A percentile compares a stretch with the other conserved stretches of the same genome.
These are phyloP conservation scores for Cathartes aura DNA, from an alignment of 2,113 vertebrate genomes.

Conservation along the genomic window DNA sequence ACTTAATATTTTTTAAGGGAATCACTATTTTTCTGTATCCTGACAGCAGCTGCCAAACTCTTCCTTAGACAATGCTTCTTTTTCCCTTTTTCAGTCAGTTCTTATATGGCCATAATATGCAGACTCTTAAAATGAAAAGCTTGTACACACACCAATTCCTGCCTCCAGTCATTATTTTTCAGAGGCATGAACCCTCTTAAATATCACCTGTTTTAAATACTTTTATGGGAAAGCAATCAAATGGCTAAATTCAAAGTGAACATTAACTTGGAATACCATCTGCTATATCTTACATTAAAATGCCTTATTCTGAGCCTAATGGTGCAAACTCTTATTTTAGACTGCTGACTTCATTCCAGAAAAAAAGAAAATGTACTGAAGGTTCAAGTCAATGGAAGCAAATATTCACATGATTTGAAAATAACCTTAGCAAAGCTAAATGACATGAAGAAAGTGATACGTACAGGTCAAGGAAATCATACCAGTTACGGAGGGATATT, in stretches of 20 bases:
- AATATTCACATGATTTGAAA: background rate
- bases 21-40: background rate
- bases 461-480: background rate
- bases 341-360: background rate
- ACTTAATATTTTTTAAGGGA: background rate
- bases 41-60: background rate
- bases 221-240: background rate
- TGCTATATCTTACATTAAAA: background rate
- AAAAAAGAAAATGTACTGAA: background rate
- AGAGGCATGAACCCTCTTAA: background rate
- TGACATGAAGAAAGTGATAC: background rate
- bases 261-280: background rate
- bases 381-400: background rate
- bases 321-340: background rate
- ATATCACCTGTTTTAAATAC: background rate
- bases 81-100: background rate
- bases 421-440: background rate
- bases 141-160: background rate
- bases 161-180: background rate
- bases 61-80: background rate
- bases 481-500: background rate
- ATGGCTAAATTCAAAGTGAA: background rate
- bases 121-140: background rate
- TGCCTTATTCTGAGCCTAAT: background rate
- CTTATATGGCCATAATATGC: background rate